Percentiles rank a stretch among this genome's conserved stretches.
These are phyloP conservation scores for Eonycteris spelaea DNA, from an alignment of 2,113 vertebrate species.

Conservation along the genomic window DNA sequence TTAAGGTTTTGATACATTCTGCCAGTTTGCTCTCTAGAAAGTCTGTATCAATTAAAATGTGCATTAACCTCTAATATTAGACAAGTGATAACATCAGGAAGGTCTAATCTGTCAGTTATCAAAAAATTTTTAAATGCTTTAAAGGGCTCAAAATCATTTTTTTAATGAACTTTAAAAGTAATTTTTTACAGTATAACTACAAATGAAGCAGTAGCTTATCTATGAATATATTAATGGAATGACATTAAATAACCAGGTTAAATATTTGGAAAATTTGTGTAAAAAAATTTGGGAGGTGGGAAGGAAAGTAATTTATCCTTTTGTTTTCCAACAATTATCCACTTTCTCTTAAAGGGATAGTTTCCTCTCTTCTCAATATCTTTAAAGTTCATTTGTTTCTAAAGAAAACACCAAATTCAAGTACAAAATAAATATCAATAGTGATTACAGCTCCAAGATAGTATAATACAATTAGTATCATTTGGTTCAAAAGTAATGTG, in stretches of 20 bases:
- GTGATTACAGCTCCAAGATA: neutral
- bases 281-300: neutral
- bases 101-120: neutral
- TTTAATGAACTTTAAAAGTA: slow-evolving; percentile 31
- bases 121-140: slow-evolving; percentile 5
- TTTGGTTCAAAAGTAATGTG: neutral
- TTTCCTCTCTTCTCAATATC: neutral
- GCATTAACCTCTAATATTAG: neutral
- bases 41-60: neutral
- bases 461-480: neutral
- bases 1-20: neutral
- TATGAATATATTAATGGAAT: neutral
- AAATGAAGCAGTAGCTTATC: neutral
- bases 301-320: neutral
- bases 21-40: neutral
- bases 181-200: neutral
- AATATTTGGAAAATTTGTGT: neutral
- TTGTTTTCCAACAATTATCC: neutral
- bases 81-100: neutral
- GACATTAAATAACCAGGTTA: neutral
- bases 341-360: neutral
- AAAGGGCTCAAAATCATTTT: slow-evolving; percentile 20
- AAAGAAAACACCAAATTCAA: slow-evolving; percentile 27
- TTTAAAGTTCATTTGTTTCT: neutral
- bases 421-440: neutral